Evolutionary conservation across 2,113 vertebrate genomes (phyloP).

Genomic region (Oenanthe melanoleuca): DNA sequence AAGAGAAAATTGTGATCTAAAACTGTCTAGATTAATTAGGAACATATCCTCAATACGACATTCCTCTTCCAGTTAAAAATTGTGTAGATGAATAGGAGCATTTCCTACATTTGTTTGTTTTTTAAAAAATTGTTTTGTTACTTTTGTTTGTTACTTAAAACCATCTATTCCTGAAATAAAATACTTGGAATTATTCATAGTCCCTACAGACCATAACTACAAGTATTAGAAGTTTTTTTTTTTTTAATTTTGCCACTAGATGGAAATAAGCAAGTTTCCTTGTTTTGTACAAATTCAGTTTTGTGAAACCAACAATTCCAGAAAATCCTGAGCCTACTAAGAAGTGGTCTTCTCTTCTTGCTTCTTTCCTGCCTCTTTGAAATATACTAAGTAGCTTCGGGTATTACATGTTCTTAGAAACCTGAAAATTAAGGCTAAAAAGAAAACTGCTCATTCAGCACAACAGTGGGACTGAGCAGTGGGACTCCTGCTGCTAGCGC

Average conservation of each 20-base stretch:
- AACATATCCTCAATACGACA: neutral
- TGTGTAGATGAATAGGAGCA: neutral
- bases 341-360: neutral
- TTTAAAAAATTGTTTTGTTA: no score
- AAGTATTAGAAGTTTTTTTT: neutral
- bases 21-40: neutral
- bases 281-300: neutral
- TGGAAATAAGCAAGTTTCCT: neutral
- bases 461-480: neutral
- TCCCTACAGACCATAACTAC: neutral
- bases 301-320: neutral
- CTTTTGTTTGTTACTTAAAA: neutral
- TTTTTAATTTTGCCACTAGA: neutral
- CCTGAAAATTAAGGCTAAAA: neutral
- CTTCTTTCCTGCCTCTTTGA: neutral
- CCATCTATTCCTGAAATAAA: neutral
- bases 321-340: neutral
- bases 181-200: neutral
- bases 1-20: neutral
- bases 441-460: neutral
- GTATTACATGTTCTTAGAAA: neutral
- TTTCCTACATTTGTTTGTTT: neutral
- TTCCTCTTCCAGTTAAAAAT: neutral
- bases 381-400: neutral
- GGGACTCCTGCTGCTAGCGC: neutral